Base-by-base conservation (phyloP, 1,140 invertebrate genomes). In the Linepithema humile region DNA sequence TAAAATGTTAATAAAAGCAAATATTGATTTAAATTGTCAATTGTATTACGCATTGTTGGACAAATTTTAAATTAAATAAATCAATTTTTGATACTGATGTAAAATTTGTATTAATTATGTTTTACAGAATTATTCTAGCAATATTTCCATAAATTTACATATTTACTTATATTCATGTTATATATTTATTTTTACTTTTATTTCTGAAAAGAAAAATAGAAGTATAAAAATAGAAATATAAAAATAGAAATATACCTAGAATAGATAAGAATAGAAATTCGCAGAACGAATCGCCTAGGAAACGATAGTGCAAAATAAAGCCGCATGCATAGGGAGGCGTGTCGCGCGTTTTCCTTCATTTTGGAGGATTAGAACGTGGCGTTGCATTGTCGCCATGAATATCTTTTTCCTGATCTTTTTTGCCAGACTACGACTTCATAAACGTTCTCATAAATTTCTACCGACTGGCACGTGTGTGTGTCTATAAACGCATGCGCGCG, bases 401-500 rank as follows among this genome's bases (percentile, higher is more conserved):
- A 78, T 53, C 55, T 82, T 48, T 82, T 38, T 12, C 43, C 10
- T 20, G 43, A 6, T 83, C 57, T 77, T 53, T 62, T 69, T 50
- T 64, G n/a, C 15, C 64, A 20, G 32, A 12, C 84, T 80, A 83
- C 72, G 80, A 88, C 70, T 89, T 88, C 87, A 75, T 88, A 86
- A 88, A 89, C 74, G 87, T 88, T 89, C 88, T 86, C 88, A 88
- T 89, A 86, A 89, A 89, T 88, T 89, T 67, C 84, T 69, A 40
- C 43, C 26, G 43, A 67, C 74, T 57, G 83, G 38, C 50, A 59
- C 40, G 45, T 26, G 40, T 15, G 29, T 9, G 59, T 26, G 40
- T 55, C 10, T 50, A 35, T 55, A 15, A n/a, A 9, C 38, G 64
- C 26, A 26, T 40, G 35, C 64, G 35, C 62, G 40, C 35, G 48